Percentiles rank a stretch among this genome's conserved stretches.
phyloP scores from a whole-genome alignment of 2,888 invertebrate genomes.

The Oligia latruncula region DNA sequence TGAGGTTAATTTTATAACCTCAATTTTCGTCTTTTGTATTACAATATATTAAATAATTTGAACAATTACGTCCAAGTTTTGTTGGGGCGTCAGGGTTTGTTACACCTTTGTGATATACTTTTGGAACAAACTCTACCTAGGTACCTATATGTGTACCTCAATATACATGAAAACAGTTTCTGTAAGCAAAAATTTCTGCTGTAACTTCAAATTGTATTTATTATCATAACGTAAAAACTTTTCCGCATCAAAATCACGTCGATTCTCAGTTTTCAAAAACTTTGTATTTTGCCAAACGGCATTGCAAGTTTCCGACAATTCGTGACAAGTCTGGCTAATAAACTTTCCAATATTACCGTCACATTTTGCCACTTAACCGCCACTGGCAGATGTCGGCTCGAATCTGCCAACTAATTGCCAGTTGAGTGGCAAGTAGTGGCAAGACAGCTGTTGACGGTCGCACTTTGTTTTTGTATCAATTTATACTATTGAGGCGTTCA shows the following conservation, averaged over 20 bases:
- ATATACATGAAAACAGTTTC: not conserved
- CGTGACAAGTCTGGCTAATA: conserved; percentile 48
- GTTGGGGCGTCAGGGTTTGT: not conserved
- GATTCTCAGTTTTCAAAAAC: conserved; percentile 3
- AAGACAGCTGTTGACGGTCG: conserved; percentile 32
- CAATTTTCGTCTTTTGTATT: not conserved
- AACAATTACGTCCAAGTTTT: not conserved
- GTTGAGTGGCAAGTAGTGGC: conserved; percentile 46
- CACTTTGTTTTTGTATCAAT: conserved; percentile 22
- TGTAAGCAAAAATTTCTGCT: not conserved
- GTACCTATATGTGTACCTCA: not conserved
- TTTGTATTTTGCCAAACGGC: conserved; percentile 18
- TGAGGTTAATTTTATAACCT: not conserved
- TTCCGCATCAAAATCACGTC: not conserved
- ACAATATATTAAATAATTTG: not conserved
- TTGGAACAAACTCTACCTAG: not conserved
- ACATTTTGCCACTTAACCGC: conserved; percentile 47
- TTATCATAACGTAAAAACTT: not conserved
- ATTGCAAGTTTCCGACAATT: conserved; percentile 31
- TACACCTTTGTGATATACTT: not conserved
- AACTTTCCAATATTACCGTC: conserved; percentile 41
- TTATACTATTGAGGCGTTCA: not conserved
- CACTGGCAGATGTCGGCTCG: conserved; percentile 53
- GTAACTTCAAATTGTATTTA: not conserved
- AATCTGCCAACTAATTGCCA: conserved; percentile 59